Evolutionary conservation across 1,140 invertebrate species (phyloP).

Genomic region (Nasonia longicornis): DNA sequence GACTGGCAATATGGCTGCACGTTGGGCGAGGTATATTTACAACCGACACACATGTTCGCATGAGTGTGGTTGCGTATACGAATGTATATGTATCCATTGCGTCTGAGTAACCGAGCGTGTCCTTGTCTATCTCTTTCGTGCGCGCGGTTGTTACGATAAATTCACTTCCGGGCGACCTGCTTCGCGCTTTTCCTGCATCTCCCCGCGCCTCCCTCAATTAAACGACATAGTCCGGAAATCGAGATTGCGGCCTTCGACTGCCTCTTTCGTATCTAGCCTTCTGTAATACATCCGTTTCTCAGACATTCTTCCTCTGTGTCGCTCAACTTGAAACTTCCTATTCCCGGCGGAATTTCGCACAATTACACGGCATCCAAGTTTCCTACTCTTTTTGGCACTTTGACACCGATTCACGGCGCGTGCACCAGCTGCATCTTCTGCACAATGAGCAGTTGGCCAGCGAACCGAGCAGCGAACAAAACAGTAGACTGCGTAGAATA

Average conservation of each 20-base stretch:
- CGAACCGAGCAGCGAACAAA: no score
- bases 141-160: constrained; percentile 28
- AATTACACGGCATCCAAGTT: no score
- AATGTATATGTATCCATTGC: neutral
- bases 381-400: no score
- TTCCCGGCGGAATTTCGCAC: no score
- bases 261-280: neutral
- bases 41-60: neutral
- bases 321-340: no score
- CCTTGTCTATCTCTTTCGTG: constrained; percentile 5
- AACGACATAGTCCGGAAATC: neutral
- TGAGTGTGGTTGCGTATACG: neutral
- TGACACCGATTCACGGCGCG: no score
- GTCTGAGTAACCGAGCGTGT: neutral
- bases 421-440: no score
- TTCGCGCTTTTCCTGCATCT: neutral
- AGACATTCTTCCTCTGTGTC: no score
- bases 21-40: neutral
- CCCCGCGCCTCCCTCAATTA: neutral
- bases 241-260: neutral
- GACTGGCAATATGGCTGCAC: no score
- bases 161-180: constrained; percentile 44
- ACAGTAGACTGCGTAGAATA: no score
- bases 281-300: neutral
- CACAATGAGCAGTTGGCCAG: no score